phyloP scores from a whole-genome alignment of 2,113 vertebrate species.

The Aix galericulata region DNA sequence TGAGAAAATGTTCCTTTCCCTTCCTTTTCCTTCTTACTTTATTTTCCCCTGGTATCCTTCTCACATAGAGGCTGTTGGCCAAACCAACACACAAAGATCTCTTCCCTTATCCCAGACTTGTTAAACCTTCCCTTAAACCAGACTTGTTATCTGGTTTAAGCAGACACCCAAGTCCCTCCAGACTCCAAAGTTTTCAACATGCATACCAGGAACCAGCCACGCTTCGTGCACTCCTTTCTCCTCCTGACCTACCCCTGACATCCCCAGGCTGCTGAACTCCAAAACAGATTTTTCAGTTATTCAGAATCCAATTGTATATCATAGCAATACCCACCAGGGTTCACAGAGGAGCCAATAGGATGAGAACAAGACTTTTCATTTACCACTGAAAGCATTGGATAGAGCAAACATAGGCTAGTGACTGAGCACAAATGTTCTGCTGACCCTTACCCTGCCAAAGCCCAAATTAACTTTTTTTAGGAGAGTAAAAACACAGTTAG shows the following conservation, averaged over 20 bases:
- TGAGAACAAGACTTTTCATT: not conserved
- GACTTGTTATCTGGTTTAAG: constrained; percentile 23
- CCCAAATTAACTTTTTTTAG: constrained; percentile 37
- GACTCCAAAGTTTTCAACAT: constrained; percentile 1
- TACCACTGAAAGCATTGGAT: not conserved
- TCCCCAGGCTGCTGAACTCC: not conserved
- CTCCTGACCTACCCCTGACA: not conserved
- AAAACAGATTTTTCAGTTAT: not conserved
- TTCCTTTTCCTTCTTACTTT: constrained; percentile 9
- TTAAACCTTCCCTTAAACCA: constrained; percentile 11
- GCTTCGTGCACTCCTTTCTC: not conserved
- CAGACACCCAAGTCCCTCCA: constrained; percentile 24
- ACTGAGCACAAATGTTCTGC: not conserved
- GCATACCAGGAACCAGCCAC: constrained; percentile 9
- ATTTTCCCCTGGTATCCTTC: not conserved
- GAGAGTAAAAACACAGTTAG: constrained; percentile 21
- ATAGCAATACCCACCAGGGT: not conserved
- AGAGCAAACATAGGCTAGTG: not conserved
- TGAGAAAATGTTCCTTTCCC: constrained; percentile 9
- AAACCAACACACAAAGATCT: constrained; percentile 4
- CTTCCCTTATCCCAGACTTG: not conserved
- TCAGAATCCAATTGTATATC: not conserved
- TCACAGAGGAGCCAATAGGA: not conserved
- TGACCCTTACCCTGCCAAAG: constrained; percentile 17
- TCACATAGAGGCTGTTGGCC: not conserved